These are phyloP conservation scores for Rutpela maculata DNA, from an alignment of 2,888 invertebrate genomes.

Conservation along the genomic window DNA sequence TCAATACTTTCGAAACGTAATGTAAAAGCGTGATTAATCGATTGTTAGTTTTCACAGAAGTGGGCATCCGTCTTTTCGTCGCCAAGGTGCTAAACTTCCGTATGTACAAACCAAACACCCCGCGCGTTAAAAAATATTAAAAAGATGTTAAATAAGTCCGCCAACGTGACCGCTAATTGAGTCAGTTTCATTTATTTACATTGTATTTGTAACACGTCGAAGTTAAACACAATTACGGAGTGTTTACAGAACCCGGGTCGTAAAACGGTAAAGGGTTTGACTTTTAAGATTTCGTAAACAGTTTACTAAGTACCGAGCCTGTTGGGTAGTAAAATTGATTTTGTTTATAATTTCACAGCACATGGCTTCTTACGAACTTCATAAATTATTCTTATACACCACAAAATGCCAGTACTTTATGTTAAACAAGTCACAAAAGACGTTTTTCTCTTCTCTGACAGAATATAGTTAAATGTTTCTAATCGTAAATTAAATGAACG, in stretches of 20 bases:
- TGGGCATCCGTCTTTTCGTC: no score
- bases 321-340: constrained; percentile 53
- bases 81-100: no score
- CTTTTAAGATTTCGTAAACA: constrained; percentile 59
- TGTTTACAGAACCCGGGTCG: constrained; percentile 58
- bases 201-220: constrained; percentile 36
- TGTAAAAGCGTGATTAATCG: no score
- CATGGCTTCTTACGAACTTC: constrained; percentile 60
- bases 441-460: constrained; percentile 50
- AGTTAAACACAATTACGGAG: constrained; percentile 59
- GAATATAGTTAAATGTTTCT: constrained; percentile 51
- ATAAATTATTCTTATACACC: constrained; percentile 58
- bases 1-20: no score
- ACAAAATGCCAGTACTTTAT: constrained; percentile 46
- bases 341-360: constrained; percentile 63
- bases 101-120: not conserved
- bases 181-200: constrained; percentile 38
- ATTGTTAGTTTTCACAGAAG: no score
- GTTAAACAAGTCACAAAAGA: constrained; percentile 54
- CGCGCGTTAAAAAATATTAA: not conserved
- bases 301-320: constrained; percentile 54
- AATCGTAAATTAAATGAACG: constrained; percentile 54
- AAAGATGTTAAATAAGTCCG: constrained; percentile 2
- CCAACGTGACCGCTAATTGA: constrained; percentile 30
- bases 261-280: constrained; percentile 59